phyloP scores from a whole-genome alignment of 2,888 invertebrate species.

The Deroplatys truncata region DNA sequence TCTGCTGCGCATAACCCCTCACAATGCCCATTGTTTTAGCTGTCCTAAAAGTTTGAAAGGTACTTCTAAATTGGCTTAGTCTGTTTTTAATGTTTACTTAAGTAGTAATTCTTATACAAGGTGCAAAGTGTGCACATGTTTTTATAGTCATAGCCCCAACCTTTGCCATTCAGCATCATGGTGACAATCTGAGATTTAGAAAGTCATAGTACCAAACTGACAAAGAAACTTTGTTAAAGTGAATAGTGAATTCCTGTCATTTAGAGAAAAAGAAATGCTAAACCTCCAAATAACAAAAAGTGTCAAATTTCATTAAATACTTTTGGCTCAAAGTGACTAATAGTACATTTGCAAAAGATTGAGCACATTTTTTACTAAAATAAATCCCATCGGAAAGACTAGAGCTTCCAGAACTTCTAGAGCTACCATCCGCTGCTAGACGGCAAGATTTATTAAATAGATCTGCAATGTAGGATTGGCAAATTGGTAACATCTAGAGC shows the following conservation, averaged over 20 bases:
- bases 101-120: too few species aligned
- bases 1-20: too few species aligned
- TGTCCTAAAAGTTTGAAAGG: too few species aligned
- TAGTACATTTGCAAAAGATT: not conserved
- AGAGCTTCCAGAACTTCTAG: not conserved
- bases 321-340: not conserved
- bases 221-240: not conserved
- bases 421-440: not conserved
- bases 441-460: not conserved
- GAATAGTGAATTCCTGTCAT: not conserved
- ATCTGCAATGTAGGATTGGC: not conserved
- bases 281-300: not conserved
- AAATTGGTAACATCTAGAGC: not conserved
- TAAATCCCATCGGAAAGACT: not conserved
- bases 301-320: not conserved
- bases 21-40: too few species aligned
- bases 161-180: not conserved
- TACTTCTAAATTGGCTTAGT: too few species aligned
- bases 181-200: not conserved
- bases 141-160: not conserved
- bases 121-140: too few species aligned
- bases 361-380: not conserved
- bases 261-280: not conserved
- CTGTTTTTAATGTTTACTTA: too few species aligned
- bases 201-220: not conserved